Evolutionary conservation across 2,113 vertebrate genomes (phyloP), one percentile per base, ranked within the genome.

Genomic region (Lagopus muta): DNA sequence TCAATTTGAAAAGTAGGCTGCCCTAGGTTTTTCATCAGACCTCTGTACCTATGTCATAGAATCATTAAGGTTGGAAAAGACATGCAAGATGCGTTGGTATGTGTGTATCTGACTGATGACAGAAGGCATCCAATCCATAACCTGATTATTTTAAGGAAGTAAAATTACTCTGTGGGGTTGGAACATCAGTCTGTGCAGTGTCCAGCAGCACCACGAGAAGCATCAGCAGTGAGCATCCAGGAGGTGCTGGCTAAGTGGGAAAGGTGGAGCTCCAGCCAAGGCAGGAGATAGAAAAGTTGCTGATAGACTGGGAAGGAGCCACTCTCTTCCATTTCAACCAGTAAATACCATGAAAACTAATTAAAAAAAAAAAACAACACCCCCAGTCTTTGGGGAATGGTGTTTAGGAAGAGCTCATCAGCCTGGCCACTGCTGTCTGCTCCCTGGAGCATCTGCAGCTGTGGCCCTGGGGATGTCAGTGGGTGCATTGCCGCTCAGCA

Each of bases 301-400:
- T 57, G 24, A 9, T 21, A 62, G 55, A 13, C n/a, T 88, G 1
- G 0, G 34, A 2, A 3, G 11, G 34, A 70, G n/a, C 45, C 77
- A 4, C 13, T 67, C 12, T 58, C 3, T 86, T 93, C 45, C 54
- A 38, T 87, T 82, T 48, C 45, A 72, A 82, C 20, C 18, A 45
- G n/a, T 54, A 91, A 85, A 82, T 61, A 25, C 24, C 30, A 45
- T 4, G 8, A 76, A 48, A 87, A 86, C 61, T 11, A 34, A 21
- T 36, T 4, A 5, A 12, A 34, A 32, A 42, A 48, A n/a, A 28
- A 20, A 38, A 38, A 38, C 36, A 36, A 36, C 57, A 34, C 11
- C 0, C 0, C 58, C 2, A 1, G 0, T 28, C 50, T 73, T 64
- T 45, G 70, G 48, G 54, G 10, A 70, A 28, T 15, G 4, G 3